Conservation (phyloP, 2,797 vertebrate species). For the Urocyon cinereoargenteus region DNA sequence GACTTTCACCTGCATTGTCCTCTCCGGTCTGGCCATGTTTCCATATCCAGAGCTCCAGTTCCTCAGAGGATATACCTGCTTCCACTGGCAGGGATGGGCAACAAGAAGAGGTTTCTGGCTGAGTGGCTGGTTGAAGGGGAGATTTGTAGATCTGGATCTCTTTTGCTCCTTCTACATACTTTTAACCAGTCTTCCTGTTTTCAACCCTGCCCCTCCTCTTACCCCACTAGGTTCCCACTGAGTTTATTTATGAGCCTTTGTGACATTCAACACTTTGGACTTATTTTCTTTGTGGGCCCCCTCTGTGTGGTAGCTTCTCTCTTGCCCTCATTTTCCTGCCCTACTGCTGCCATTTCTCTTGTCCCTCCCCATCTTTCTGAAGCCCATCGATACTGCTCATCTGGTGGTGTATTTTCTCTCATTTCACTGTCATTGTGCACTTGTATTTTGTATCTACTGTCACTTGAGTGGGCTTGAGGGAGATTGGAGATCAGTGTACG, state of each 20-base stretch:
- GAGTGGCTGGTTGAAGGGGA: not conserved
- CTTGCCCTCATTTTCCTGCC: not conserved
- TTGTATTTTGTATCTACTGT: not conserved
- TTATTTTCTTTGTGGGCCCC: not conserved
- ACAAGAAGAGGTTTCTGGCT: not conserved
- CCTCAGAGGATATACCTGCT: not conserved
- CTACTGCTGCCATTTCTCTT: not conserved
- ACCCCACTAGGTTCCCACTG: not conserved
- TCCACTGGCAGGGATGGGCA: not conserved
- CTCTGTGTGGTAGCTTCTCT: not conserved
- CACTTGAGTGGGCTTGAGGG: not conserved
- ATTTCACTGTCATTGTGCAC: not conserved
- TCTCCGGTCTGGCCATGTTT: not conserved
- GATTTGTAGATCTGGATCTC: not conserved
- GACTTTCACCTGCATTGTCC: not conserved
- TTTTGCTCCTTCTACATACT: not conserved
- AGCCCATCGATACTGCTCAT: not conserved
- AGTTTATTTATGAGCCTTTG: not conserved
- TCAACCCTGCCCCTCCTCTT: not conserved
- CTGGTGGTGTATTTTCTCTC: not conserved
- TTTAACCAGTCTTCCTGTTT: not conserved
- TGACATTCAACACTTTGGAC: not conserved
- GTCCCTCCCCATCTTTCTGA: not conserved
- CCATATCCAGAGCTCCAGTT: not conserved
- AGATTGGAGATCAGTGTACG: not conserved